Conservation (phyloP, 1,140 invertebrate species). For the Drosophila erecta region DNA sequence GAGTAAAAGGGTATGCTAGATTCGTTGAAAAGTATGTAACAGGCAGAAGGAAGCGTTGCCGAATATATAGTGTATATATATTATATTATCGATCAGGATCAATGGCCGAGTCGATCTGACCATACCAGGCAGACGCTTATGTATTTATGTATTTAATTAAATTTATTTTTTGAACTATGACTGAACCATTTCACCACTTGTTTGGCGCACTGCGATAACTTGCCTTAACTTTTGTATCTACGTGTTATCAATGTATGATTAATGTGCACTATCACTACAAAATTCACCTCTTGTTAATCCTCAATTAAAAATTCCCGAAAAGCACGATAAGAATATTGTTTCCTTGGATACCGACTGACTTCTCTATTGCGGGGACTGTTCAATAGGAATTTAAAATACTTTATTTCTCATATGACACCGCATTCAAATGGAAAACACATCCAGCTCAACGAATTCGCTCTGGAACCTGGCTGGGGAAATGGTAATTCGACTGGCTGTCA, state of each 20-base stretch:
- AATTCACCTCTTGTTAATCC: constrained; percentile 15
- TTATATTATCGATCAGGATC: no score
- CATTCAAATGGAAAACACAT: constrained; percentile 30
- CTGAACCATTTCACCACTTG: constrained; percentile 5
- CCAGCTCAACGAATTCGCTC: constrained; percentile 14
- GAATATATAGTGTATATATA: no score
- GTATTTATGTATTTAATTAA: no score
- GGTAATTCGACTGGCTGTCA: constrained; percentile 27
- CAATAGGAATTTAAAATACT: no score
- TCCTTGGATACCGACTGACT: constrained; percentile 7
- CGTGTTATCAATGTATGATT: constrained; percentile 11
- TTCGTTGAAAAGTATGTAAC: no score
- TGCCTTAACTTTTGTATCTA: neutral
- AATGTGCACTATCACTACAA: constrained; percentile 6
- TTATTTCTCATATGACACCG: no score
- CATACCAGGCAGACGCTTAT: no score
- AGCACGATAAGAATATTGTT: constrained; percentile 1
- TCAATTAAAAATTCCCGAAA: constrained; percentile 9
- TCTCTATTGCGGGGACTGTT: neutral
- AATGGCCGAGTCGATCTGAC: no score
- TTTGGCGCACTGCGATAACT: constrained; percentile 13
- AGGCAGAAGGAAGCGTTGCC: no score
- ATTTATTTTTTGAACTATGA: no score
- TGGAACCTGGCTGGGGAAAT: constrained; percentile 10
- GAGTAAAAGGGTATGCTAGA: no score